Evolutionary conservation across 2,797 vertebrate species (phyloP).

Genomic region (Sphaeramia orbicularis): DNA sequence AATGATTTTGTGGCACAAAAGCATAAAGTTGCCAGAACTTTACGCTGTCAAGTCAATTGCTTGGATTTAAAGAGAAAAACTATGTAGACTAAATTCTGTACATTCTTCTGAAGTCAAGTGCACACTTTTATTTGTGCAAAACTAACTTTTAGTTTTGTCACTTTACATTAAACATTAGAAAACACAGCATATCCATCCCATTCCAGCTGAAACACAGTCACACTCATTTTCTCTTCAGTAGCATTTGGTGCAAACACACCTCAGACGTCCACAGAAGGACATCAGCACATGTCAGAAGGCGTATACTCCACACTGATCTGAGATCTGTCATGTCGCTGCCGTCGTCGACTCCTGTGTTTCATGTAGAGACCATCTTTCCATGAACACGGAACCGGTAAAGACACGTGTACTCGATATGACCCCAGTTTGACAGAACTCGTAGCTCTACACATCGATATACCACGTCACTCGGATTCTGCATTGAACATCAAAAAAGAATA

Average conservation of each 20-base stretch:
- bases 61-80: conserved; percentile 15
- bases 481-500: conserved; percentile 13
- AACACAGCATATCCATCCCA: conserved; percentile 1
- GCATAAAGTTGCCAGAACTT: conserved; percentile 50
- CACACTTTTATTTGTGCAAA: conserved; percentile 25
- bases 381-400: conserved; percentile 95
- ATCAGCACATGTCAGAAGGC: neutral
- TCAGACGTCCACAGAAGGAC: neutral
- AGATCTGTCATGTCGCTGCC: neutral
- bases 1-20: conserved; percentile 38
- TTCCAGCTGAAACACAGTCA: conserved; percentile 4
- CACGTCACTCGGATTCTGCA: conserved; percentile 76
- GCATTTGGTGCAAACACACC: conserved; percentile 23
- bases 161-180: conserved; percentile 6
- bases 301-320: neutral
- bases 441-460: conserved; percentile 87
- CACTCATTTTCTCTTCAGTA: conserved; percentile 32
- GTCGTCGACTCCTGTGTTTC: neutral
- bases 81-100: conserved; percentile 7
- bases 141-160: neutral
- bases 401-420: conserved; percentile 93
- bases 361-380: conserved; percentile 74
- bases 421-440: conserved; percentile 92
- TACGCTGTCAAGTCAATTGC: conserved; percentile 18
- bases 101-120: conserved; percentile 5